These are phyloP conservation scores for Drosophila robusta DNA, from an alignment of 2,888 invertebrate species.

Conservation along the genomic window DNA sequence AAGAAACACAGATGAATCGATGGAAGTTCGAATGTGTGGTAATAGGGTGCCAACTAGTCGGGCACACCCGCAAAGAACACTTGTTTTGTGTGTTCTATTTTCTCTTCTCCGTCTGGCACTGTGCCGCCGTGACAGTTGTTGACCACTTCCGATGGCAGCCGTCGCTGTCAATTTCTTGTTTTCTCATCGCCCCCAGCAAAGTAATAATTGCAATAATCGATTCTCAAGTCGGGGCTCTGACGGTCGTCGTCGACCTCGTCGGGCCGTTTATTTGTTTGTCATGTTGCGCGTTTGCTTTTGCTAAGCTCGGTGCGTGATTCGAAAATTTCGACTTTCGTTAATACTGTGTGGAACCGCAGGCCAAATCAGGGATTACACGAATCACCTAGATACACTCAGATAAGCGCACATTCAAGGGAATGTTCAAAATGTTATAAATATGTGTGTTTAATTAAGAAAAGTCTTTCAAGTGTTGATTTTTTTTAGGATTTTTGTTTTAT, in stretches of 20 bases:
- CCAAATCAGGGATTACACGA: constrained; percentile 12
- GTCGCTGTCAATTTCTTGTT: constrained; percentile 20
- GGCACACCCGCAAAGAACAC: neutral
- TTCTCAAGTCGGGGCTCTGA: constrained; percentile 29
- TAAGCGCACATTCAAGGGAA: constrained; percentile 10
- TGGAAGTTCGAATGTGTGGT: too few relatives aligned
- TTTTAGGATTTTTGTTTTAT: too few relatives aligned
- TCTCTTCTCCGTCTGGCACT: constrained; percentile 13
- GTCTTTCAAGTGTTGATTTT: too few relatives aligned
- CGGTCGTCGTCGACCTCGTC: constrained; percentile 12
- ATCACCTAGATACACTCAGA: constrained; percentile 4
- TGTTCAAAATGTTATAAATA: neutral
- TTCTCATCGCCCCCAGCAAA: constrained; percentile 36
- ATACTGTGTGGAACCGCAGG: neutral
- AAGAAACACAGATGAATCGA: too few relatives aligned
- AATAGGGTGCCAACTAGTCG: neutral
- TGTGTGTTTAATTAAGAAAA: too few relatives aligned
- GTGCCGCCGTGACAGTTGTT: constrained; percentile 23
- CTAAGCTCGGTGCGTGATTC: constrained; percentile 11
- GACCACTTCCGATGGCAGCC: constrained; percentile 42
- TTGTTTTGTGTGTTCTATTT: constrained; percentile 1
- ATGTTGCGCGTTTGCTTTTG: constrained; percentile 4
- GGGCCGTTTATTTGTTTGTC: constrained; percentile 1
- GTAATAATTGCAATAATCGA: constrained; percentile 64
- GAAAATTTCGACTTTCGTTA: neutral